A percentile compares a stretch with the other conserved stretches of the same genome.
Conservation (phyloP, 2,888 invertebrate species). For the Drosophila koepferae region DNA sequence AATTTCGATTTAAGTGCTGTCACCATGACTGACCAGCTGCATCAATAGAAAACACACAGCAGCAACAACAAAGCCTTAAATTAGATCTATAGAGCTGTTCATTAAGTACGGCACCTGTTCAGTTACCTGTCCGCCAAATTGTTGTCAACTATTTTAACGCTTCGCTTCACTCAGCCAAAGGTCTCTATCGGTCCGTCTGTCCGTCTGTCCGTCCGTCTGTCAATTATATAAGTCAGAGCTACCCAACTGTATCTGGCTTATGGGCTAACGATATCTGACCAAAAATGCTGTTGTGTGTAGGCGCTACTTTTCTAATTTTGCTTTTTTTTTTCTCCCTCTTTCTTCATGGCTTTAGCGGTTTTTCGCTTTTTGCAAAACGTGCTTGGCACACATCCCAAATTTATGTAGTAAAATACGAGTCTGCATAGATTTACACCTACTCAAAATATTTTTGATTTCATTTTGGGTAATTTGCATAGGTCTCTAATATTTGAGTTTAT, state of each 20-base stretch:
- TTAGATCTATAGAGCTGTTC: not conserved
- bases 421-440: constrained; percentile 24
- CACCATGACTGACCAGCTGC: constrained; percentile 8
- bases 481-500: constrained; percentile 6
- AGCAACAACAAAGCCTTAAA: not conserved
- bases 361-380: constrained; percentile 60
- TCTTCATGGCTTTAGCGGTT: constrained; percentile 25
- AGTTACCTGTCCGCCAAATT: constrained; percentile 39
- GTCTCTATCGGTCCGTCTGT: constrained; percentile 7
- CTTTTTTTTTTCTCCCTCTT: not conserved
- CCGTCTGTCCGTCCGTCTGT: not conserved
- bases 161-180: constrained; percentile 50
- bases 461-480: constrained; percentile 30
- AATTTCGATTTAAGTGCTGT: not conserved
- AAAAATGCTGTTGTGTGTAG: constrained; percentile 32
- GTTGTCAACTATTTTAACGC: constrained; percentile 68
- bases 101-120: constrained; percentile 6
- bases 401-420: constrained; percentile 7
- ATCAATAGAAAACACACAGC: not conserved
- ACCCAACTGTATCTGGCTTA: constrained; percentile 16
- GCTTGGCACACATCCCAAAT: constrained; percentile 69
- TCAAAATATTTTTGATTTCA: constrained; percentile 30
- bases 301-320: constrained; percentile 44
- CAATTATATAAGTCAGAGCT: constrained; percentile 43
- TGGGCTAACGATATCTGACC: constrained; percentile 41